phyloP scores from a whole-genome alignment of 2,113 vertebrate genomes.

The Dissostichus mawsoni region DNA sequence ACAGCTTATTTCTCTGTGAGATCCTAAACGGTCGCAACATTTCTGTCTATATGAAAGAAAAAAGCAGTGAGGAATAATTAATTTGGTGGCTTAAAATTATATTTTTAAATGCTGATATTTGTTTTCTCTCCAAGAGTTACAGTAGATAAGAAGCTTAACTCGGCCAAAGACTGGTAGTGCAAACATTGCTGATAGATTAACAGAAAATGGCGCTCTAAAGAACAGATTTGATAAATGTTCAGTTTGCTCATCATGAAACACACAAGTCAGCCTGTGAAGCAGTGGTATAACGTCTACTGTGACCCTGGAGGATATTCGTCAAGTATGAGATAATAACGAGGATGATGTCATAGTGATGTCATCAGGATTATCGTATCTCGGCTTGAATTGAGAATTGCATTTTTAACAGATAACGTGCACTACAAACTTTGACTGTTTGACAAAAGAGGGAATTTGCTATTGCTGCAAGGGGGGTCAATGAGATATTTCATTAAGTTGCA shows the following conservation, averaged over 20 bases:
- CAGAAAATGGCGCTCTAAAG: not conserved
- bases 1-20: not conserved
- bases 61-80: no score
- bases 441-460: not conserved
- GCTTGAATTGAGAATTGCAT: not conserved
- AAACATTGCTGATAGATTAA: not conserved
- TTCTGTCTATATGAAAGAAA: no score
- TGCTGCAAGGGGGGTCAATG: no score
- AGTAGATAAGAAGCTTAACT: no score
- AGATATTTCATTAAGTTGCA: no score
- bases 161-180: not conserved
- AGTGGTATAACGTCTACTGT: not conserved
- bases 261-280: not conserved
- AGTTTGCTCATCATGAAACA: not conserved
- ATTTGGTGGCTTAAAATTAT: not conserved
- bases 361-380: not conserved
- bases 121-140: no score
- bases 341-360: conserved; percentile 6
- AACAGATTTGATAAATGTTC: not conserved
- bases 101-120: no score
- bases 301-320: not conserved
- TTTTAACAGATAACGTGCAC: not conserved
- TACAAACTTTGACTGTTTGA: not conserved
- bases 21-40: not conserved
- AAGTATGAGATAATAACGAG: conserved; percentile 12